Percentiles rank a stretch among this genome's conserved stretches.
phyloP scores from a whole-genome alignment of 2,113 vertebrate species.

The Eubucco bourcierii region DNA sequence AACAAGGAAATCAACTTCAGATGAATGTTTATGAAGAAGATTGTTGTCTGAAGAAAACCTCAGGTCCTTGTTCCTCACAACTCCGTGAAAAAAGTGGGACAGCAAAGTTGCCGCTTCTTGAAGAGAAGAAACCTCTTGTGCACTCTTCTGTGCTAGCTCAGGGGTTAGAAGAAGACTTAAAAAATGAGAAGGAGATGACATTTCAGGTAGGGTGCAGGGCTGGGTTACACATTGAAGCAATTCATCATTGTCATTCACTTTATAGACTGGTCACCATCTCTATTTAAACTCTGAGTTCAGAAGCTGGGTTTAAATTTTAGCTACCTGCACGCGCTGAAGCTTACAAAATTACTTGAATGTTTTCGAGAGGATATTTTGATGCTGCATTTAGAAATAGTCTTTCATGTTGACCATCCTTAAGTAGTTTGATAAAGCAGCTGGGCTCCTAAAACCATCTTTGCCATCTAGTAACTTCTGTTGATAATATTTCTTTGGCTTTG shows the following conservation, averaged over 20 bases:
- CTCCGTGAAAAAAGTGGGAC: conserved; percentile 57
- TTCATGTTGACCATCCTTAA: not conserved
- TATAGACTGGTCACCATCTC: not conserved
- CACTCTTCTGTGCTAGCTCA: conserved; percentile 79
- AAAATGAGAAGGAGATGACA: conserved; percentile 49
- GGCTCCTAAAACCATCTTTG: not conserved
- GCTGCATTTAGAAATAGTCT: not conserved
- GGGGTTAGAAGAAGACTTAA: conserved; percentile 81
- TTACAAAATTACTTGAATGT: not conserved
- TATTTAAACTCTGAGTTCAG: not conserved
- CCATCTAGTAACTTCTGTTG: not conserved
- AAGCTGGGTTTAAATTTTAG: not conserved
- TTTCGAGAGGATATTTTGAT: not conserved
- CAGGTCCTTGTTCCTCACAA: not conserved
- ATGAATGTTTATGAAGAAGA: conserved; percentile 90
- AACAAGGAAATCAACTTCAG: conserved; percentile 90
- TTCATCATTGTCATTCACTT: not conserved
- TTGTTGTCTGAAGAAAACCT: conserved; percentile 40
- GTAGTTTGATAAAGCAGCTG: not conserved
- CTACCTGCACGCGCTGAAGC: not conserved
- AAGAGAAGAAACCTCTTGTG: conserved; percentile 80
- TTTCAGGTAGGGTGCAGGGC: conserved; percentile 56
- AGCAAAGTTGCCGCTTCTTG: conserved; percentile 34
- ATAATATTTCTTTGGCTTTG: not conserved
- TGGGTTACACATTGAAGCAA: not conserved